Conservation (phyloP, 2,113 vertebrate species). For the Mastomys natalensis region DNA sequence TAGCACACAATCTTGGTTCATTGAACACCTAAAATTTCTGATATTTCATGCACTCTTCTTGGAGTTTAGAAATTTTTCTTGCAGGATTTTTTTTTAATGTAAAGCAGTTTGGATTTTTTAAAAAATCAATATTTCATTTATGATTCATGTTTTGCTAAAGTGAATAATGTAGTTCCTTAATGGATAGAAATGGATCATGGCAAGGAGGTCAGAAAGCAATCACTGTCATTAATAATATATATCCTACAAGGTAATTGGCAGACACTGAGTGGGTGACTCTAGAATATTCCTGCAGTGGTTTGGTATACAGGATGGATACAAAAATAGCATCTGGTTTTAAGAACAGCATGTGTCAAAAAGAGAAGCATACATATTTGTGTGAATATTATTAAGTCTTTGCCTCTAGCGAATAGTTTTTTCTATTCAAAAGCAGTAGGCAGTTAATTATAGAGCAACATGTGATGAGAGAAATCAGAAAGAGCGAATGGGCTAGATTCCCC, state of each 20-base stretch:
- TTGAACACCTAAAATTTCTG: background rate
- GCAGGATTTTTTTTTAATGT: constrained; percentile 64
- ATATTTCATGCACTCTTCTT: background rate
- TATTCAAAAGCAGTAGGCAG: background rate
- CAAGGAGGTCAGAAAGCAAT: constrained; percentile 80
- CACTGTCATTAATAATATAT: constrained; percentile 83
- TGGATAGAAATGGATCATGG: constrained; percentile 85
- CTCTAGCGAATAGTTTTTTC: constrained; percentile 11
- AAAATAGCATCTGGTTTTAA: constrained; percentile 24
- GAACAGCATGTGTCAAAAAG: background rate
- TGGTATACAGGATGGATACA: background rate
- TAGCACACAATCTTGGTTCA: background rate
- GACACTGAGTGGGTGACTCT: constrained; percentile 54
- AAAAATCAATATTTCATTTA: constrained; percentile 86
- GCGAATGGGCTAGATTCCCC: background rate
- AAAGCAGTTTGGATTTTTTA: constrained; percentile 67
- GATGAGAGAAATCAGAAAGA: constrained; percentile 30
- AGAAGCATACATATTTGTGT: background rate
- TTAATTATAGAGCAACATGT: constrained; percentile 7
- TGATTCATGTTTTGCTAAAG: constrained; percentile 83
- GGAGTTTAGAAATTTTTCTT: constrained; percentile 51
- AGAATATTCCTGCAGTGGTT: constrained; percentile 27
- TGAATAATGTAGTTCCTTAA: constrained; percentile 83
- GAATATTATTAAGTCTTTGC: background rate
- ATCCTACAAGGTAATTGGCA: constrained; percentile 55